Evolutionary conservation across 1,140 invertebrate species (phyloP).

Genomic region (Belonocnema kinseyi): DNA sequence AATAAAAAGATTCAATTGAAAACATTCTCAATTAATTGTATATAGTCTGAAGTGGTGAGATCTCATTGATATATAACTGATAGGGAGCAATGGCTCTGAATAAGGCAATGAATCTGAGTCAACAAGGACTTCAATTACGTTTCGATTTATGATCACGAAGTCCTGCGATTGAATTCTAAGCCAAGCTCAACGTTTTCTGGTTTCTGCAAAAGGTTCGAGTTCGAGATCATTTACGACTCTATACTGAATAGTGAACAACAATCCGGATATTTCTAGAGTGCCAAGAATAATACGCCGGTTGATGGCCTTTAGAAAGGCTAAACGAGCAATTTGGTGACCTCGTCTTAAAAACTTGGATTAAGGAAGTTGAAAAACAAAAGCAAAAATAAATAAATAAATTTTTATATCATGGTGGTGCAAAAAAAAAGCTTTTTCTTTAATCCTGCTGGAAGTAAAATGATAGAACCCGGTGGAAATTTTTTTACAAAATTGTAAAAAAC

Average conservation of each 20-base stretch:
- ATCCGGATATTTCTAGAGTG: constrained; percentile 6
- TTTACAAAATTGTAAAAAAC: no score
- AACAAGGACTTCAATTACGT: not conserved
- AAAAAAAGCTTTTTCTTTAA: no score
- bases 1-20: not conserved
- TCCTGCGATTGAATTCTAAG: not conserved
- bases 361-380: no score
- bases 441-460: no score
- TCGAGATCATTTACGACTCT: not conserved
- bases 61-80: constrained; percentile 14
- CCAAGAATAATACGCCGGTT: not conserved
- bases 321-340: not conserved
- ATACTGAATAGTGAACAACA: not conserved
- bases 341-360: not conserved
- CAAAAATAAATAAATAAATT: no score
- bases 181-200: not conserved
- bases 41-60: not conserved
- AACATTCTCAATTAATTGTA: constrained; percentile 11
- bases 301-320: not conserved
- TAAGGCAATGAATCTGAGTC: not conserved
- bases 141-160: not conserved
- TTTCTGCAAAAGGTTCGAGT: not conserved
- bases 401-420: no score
- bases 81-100: not conserved
- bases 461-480: no score